Evolutionary conservation across 2,113 vertebrate species (phyloP).

Genomic region (Charadrius vociferus): DNA sequence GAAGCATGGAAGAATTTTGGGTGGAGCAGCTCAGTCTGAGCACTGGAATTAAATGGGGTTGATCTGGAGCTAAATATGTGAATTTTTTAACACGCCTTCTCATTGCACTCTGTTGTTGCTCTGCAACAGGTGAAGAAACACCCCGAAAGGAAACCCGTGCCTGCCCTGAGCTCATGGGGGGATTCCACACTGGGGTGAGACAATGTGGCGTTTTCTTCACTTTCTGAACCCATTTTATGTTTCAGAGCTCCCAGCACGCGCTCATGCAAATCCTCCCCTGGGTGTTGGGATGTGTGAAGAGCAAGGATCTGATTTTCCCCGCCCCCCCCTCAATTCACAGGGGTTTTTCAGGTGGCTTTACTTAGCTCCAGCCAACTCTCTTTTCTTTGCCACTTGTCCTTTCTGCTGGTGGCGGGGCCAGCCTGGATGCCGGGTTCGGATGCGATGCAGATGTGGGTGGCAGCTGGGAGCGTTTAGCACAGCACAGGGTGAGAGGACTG

Average conservation of each 20-base stretch:
- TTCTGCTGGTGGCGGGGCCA: not conserved
- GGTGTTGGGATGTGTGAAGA: not conserved
- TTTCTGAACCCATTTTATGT: not conserved
- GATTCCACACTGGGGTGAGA: not conserved
- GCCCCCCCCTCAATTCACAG: not conserved
- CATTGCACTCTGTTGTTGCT: not conserved
- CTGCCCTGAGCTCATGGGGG: not conserved
- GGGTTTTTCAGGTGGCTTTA: not conserved
- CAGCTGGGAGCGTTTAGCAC: not conserved
- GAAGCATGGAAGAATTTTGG: not conserved
- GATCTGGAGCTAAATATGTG: fast-evolving
- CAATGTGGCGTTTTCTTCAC: fast-evolving
- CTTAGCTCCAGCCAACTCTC: not conserved
- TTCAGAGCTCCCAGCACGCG: not conserved
- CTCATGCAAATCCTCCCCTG: not conserved
- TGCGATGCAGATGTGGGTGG: not conserved
- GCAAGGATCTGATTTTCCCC: not conserved
- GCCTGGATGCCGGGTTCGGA: not conserved
- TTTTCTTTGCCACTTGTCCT: not conserved
- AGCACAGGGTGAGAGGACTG: not conserved
- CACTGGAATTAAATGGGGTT: not conserved
- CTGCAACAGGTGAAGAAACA: not conserved
- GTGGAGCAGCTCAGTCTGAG: not conserved
- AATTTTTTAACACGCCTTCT: not conserved
- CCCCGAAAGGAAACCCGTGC: not conserved